A percentile compares a stretch with the other conserved stretches of the same genome.
Evolutionary conservation across 2,888 invertebrate species (phyloP).

Genomic region (Acrobasis repandana): DNA sequence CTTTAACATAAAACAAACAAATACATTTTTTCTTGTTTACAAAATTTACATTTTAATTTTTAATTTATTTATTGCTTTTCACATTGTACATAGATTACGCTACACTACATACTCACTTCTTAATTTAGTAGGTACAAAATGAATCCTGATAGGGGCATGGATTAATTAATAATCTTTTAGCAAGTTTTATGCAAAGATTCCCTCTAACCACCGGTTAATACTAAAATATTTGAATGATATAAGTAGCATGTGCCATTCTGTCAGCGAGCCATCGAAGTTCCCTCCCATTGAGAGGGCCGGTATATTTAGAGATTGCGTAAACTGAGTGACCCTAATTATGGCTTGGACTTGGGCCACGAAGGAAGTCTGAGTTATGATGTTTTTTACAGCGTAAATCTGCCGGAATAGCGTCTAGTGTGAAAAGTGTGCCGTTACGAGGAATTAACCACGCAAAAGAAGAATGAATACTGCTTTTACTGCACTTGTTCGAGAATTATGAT

Average conservation of each 20-base stretch:
- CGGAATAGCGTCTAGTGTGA: conserved; percentile 20
- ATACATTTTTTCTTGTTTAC: too few relatives aligned
- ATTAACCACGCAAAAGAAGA: conserved; percentile 8
- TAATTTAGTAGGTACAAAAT: too few relatives aligned
- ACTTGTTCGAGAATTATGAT: too few relatives aligned
- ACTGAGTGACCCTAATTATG: conserved; percentile 72
- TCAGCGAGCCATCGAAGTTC: conserved; percentile 33
- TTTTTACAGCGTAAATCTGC: conserved; percentile 34
- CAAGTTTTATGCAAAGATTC: too few relatives aligned
- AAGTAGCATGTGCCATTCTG: conserved; percentile 41
- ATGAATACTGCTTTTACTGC: not conserved
- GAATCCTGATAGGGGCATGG: too few relatives aligned
- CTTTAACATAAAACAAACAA: too few relatives aligned
- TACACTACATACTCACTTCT: too few relatives aligned
- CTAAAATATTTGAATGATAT: not conserved
- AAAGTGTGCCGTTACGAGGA: conserved; percentile 26
- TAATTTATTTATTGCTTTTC: too few relatives aligned
- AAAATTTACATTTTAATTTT: too few relatives aligned
- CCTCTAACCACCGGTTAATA: too few relatives aligned
- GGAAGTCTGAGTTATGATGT: conserved; percentile 51
- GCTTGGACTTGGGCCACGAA: conserved; percentile 50
- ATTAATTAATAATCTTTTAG: too few relatives aligned
- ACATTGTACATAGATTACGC: too few relatives aligned
- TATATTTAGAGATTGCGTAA: conserved; percentile 74
- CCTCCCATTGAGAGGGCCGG: conserved; percentile 55